Evolutionary conservation across 2,113 vertebrate genomes (phyloP), one percentile per base, ranked within the genome.

Genomic region (Charadrius vociferus): DNA sequence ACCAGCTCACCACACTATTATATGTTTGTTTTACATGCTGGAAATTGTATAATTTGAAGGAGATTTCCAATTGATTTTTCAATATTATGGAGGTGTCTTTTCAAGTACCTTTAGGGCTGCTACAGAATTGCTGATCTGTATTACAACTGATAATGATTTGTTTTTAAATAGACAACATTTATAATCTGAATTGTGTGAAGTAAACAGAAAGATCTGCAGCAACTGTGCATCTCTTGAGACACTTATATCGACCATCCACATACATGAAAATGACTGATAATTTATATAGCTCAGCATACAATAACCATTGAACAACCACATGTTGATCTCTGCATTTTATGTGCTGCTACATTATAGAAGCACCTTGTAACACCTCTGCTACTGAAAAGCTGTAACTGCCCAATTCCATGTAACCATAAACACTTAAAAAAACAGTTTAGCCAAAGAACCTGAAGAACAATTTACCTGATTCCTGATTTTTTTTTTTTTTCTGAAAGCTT

Each of bases 1-100:
- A 83, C 58, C 45, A 71, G 18, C 67, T 91, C 77, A 47, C 77
- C 74, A 50, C 81, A 18, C 85, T 88, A 23, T 36, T 53, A 45
- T 1, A 6, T 70, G 65, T 67, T 87, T 90, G 81, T 65, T 95
- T 92, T 81, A 81, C 32, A 10, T 50, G 36, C 86, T 83, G 68
- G 36, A 73, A 41, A 93, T 78, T 52, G 47, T 72, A 55, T 6
- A 84, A 66, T 81, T 34, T 34, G 55, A 53, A 68, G 95, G 68
- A 78, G 84, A 68, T 92, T 96, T 93, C 66, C 55, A 61, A 18
- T 26, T 77, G 81, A 86, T n/a, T 94, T 96, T 61, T 77, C 92
- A 95, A 14, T 96, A 81, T 70, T 50, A 11, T 27, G 18, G 50
- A 86, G 50, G 50, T 91, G 49, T 75, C 50, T 79, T 94, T 93